These are phyloP conservation scores for Acromyrmex echinatior DNA, from an alignment of 1,140 invertebrate species.

Conservation along the genomic window DNA sequence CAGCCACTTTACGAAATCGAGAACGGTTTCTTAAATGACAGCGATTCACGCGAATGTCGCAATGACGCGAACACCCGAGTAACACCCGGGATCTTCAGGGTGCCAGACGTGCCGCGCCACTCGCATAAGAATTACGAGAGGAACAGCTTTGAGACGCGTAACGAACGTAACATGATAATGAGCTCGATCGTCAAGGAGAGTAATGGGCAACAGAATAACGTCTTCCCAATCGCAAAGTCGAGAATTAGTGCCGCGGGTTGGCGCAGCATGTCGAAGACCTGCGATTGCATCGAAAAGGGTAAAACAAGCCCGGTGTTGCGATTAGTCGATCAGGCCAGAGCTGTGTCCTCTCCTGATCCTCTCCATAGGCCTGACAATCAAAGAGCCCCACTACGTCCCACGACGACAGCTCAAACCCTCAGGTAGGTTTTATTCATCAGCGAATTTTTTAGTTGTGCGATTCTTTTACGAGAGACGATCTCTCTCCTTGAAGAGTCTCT, in stretches of 20 bases:
- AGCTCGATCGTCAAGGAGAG: constrained; percentile 33
- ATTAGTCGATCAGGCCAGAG: constrained; percentile 84
- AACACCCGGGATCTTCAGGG: constrained; percentile 58
- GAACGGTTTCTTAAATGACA: constrained; percentile 61
- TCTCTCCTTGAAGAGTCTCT: neutral
- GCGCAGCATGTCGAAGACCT: constrained; percentile 84
- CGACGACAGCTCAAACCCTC: constrained; percentile 82
- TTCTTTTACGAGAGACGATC: constrained; percentile 12
- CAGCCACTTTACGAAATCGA: neutral
- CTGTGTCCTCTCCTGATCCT: constrained; percentile 87
- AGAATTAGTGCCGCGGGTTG: constrained; percentile 81
- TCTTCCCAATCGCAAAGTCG: constrained; percentile 66
- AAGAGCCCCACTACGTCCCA: constrained; percentile 82
- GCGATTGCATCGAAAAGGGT: constrained; percentile 83
- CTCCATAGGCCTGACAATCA: constrained; percentile 86
- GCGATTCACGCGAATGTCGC: constrained; percentile 20
- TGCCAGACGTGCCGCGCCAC: constrained; percentile 71
- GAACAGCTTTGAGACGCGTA: constrained; percentile 64
- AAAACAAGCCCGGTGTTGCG: constrained; percentile 82
- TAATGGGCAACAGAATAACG: constrained; percentile 47
- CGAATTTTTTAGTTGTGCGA: constrained; percentile 39
- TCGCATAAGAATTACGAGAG: constrained; percentile 70
- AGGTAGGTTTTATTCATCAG: constrained; percentile 82
- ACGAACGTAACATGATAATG: constrained; percentile 55
- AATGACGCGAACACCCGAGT: neutral